Base-by-base conservation (phyloP, 2,797 vertebrate species). In the Acanthurus tractus region DNA sequence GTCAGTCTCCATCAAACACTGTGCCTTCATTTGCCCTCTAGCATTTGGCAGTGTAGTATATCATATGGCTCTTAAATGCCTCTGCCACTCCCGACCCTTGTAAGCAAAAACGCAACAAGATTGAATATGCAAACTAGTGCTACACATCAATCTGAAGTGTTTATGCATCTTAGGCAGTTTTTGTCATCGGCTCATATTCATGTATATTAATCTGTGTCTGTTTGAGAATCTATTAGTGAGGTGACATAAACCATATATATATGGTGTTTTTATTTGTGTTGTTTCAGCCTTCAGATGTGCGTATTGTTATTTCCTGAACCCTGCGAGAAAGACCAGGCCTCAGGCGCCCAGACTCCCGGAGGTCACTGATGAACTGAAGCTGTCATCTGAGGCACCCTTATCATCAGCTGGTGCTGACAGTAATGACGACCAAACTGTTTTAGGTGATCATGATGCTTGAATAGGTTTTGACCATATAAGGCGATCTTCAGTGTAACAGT, bases 251-350 rank as follows among this genome's bases (percentile, higher is more conserved):
- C 67, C 62, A 65, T 82, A 66, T 70, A 53, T 56, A 29, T 4
- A 34, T 57, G 62, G 20, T 83, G 63, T 81, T 77, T 29, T 74
- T 88, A 54, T 87, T 83, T 25, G 59, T 88, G 53, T 78, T 59
- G 76, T 79, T 95, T 79, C 91, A 99, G 98, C 97, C 38, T 99
- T 99, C 93, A 95, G 98, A 78, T 99, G 98, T 90, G 98, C 97
- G 29, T 99, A 99, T 93, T 99, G 98, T 93, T 99, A 96, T 94
- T 98, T 98, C 92, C 92, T 99, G 92, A 99, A 99, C 93, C 98
- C 98, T 83, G 98, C 98, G 59, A 96, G 97, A 88, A 99, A 97
- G 95, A 99, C 95, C n/a, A 95, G 97, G 85, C 97, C 98, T 45
- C 98, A 96, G 85, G 97, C 97, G 59, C 98, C 98, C 63, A 93